phyloP scores from a whole-genome alignment of 2,888 invertebrate genomes.

The Lasioglossum lativentre region DNA sequence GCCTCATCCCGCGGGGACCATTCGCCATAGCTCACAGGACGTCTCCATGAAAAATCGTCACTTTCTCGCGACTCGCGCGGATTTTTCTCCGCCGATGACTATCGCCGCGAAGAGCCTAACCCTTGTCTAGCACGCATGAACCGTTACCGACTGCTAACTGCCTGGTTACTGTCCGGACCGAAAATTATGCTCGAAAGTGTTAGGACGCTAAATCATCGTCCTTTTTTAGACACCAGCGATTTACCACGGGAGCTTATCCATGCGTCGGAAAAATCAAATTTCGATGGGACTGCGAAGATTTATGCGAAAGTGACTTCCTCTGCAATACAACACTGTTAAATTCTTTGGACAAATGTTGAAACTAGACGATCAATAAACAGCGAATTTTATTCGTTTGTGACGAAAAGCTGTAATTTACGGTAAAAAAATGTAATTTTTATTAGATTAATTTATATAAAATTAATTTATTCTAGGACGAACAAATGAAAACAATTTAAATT shows the following conservation, averaged over 20 bases:
- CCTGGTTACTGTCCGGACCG: slow-evolving; percentile 54
- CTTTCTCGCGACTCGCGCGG: slow-evolving; percentile 11
- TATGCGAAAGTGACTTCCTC: neutral
- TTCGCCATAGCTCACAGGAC: slow-evolving; percentile 32
- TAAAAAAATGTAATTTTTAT: too few species aligned
- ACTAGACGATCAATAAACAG: neutral
- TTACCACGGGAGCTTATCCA: neutral
- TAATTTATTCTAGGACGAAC: too few species aligned
- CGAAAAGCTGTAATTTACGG: too few species aligned
- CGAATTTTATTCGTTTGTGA: neutral
- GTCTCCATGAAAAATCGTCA: neutral
- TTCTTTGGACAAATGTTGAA: neutral
- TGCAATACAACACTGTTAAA: neutral
- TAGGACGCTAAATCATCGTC: slow-evolving; percentile 48
- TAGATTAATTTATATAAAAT: too few species aligned
- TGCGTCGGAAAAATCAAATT: slow-evolving; percentile 13
- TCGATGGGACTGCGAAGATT: neutral
- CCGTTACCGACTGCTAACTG: slow-evolving; percentile 49
- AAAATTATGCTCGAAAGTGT: slow-evolving; percentile 48
- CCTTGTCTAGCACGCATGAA: slow-evolving; percentile 40
- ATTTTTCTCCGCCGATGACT: slow-evolving; percentile 47
- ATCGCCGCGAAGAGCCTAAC: slow-evolving; percentile 38
- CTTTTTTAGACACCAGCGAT: neutral
- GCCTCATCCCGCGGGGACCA: slow-evolving; percentile 6
- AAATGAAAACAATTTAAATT: too few species aligned